Base-by-base conservation (phyloP, 2,888 invertebrate species). In the Diogma glabrata region DNA sequence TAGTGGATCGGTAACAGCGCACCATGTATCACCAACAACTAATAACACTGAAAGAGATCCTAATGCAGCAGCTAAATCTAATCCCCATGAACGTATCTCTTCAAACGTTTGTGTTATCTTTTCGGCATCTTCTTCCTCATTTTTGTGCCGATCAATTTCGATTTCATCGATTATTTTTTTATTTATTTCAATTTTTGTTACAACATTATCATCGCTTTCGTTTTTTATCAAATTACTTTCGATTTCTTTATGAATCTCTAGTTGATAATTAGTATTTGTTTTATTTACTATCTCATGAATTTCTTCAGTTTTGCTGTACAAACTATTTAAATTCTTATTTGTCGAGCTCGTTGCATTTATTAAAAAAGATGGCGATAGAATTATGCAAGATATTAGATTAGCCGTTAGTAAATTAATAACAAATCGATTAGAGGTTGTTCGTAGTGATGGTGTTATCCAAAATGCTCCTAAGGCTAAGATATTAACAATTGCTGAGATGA, bases 1-100 rank as follows among this genome's bases (percentile, higher is more conserved):
- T 53, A 79, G 63, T 0, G 79, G 78, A 57, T 75, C 75, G 16
- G 76, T 75, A 12, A 79, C 75, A 4, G 78, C 79, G 58, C 73
- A 76, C 68, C 77, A 78, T 47, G 78, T 72, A 60, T 79, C 78
- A 16, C 76, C 68, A 3, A 70, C 70, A 1, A 70, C 67, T 6
- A 70, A 57, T 1, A 70, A 60, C 20, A 70, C 69, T 1, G 68
- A 67, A 49, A 70, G 58, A 0, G 69, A 66, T 23, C 69, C 69
- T 55, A 69, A 52, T 1, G 69, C 69, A 1, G 69, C 68, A 0
- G 67, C 64, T 59, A 70, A 60, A 50, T 70, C 69, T 16, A 70
- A 64, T 14, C 67, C 64, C 69, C 69, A 69, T 47, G 66, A 67
- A 16, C 67, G 60, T 51, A 64, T 56, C 10, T 47, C 17, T 46